Base-by-base conservation (phyloP, 2,797 vertebrate genomes). In the Alca torda region DNA sequence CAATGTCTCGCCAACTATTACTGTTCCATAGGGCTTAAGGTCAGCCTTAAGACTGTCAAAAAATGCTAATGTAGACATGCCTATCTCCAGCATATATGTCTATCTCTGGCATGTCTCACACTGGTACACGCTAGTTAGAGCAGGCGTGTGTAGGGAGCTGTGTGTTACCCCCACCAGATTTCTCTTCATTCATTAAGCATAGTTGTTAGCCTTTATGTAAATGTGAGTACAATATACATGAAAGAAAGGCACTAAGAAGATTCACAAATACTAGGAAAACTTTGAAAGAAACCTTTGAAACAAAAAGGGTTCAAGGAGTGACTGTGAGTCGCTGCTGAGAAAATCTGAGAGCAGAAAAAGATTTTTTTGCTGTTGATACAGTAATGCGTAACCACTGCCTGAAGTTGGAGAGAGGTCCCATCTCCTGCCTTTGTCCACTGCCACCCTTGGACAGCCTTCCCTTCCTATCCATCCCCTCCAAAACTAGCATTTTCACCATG, bases 181-280 rank as follows among this genome's bases (percentile, higher is more conserved):
- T 37, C 50, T 35, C 70, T 46, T 2, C 3, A 11, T 6, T 81
- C 77, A 76, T 31, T 13, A 76, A 46, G 63, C n/a, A 54, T 3
- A 20, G 30, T 73, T 21, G 24, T 64, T 28, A 57, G 35, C 25
- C 26, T 80, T 92, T 41, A 60, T 9, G 56, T 48, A 54, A 78
- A 39, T 6, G 5, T 3, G 3, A 90, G 28, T 19, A 24, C 28
- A 35, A 25, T 0, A 11, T 19, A 48, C 3, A 2, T 23, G 33
- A 53, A 87, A 57, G 50, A 60, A 73, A 68, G 53, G 25, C 13
- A 77, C 8, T 4, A 31, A 53, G 46, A 70, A 79, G 84, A 53
- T 64, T 48, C 24, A 20, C 13, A 6, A n/a, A 68, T 57, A 10
- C 4, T 4, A 10, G 31, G 39, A 61, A 84, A 83, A 87, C 16